Evolutionary conservation across 2,888 invertebrate genomes (phyloP).

Genomic region (Ectobius pallidus): DNA sequence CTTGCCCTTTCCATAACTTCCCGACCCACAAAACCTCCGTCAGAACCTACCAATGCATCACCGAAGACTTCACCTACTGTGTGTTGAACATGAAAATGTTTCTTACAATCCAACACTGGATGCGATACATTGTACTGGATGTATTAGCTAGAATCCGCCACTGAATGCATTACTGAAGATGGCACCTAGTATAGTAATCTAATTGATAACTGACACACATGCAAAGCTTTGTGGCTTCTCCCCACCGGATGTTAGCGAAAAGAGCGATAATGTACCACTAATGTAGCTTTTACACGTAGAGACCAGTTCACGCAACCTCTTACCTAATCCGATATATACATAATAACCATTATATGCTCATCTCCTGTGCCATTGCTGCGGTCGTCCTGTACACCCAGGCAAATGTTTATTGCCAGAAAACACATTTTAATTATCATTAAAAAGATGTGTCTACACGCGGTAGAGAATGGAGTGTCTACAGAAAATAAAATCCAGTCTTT

Average conservation of each 20-base stretch:
- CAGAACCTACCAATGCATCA: not conserved
- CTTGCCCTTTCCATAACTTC: not conserved
- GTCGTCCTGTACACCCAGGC: no score
- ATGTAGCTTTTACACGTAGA: conserved; percentile 18
- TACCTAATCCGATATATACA: no score
- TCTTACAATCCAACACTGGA: not conserved
- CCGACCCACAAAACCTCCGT: not conserved
- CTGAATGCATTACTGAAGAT: conserved; percentile 14
- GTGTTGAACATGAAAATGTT: not conserved
- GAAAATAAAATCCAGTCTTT: no score
- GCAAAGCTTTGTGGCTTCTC: conserved; percentile 9
- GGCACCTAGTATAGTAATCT: not conserved
- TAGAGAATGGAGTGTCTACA: no score
- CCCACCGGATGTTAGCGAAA: conserved; percentile 15
- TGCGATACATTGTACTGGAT: not conserved
- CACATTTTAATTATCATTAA: no score
- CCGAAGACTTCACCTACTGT: not conserved
- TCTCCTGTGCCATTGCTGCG: no score
- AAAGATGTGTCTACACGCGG: no score
- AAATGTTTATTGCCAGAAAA: no score
- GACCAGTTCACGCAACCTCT: no score
- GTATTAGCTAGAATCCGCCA: not conserved
- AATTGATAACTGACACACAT: conserved; percentile 32
- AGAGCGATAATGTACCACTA: conserved; percentile 13
- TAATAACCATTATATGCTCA: no score